Percentiles rank a stretch among this genome's conserved stretches.
Conservation (phyloP, 30 jellyfish, hydroid and myxozoan genomes). For the Rhopilema esculentum region DNA sequence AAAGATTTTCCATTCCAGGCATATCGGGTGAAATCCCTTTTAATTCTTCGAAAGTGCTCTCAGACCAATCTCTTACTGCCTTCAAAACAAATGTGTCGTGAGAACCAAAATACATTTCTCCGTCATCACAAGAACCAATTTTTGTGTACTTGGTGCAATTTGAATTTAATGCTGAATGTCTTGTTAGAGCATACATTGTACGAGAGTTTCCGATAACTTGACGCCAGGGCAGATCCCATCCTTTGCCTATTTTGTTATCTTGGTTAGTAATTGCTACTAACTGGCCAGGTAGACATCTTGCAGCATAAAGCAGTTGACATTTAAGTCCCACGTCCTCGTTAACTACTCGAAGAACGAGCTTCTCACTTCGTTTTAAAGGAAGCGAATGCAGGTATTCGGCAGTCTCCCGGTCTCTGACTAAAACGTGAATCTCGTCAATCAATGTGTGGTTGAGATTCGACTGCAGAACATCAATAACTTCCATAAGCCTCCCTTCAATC, state of each 20-base stretch:
- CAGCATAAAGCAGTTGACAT: conserved; percentile 21
- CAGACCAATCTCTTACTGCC: conserved; percentile 14
- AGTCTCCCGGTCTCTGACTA: conserved; percentile 3
- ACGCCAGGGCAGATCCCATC: conserved; percentile 15
- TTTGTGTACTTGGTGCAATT: neutral
- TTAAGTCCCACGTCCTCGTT: conserved; percentile 15
- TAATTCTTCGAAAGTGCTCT: conserved; percentile 4
- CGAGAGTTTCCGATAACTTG: neutral
- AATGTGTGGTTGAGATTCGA: neutral
- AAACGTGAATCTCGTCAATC: conserved; percentile 20
- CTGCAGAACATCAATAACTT: conserved; percentile 21
- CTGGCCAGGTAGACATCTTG: conserved; percentile 3
- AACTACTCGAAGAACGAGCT: conserved; percentile 14
- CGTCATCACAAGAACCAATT: conserved; percentile 31
- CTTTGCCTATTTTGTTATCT: conserved; percentile 30
- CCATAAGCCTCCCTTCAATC: conserved; percentile 38
- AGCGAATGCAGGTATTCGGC: conserved; percentile 29
- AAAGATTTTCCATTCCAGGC: conserved; percentile 63
- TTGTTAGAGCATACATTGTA: conserved; percentile 42
- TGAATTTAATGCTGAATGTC: conserved; percentile 15
- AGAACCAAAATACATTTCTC: conserved; percentile 60
- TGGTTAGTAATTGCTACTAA: conserved; percentile 31
- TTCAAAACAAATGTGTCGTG: conserved; percentile 76
- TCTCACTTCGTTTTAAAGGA: conserved; percentile 4
- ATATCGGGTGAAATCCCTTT: conserved; percentile 41